phyloP scores from a whole-genome alignment of 1,140 invertebrate species.

The Penaeus chinensis region DNA sequence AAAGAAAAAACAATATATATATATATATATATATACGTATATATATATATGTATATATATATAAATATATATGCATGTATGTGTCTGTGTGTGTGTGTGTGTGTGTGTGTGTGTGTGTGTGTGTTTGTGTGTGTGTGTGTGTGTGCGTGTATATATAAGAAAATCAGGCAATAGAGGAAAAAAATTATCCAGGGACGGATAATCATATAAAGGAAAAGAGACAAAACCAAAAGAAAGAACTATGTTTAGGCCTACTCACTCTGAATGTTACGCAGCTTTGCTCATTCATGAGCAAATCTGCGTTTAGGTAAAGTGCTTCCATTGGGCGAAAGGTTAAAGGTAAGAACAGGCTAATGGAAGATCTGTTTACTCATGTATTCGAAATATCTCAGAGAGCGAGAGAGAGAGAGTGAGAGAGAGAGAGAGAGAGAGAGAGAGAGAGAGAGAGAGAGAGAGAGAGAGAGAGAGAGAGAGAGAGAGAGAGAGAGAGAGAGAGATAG shows the following conservation, averaged over 20 bases:
- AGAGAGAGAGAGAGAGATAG: background rate
- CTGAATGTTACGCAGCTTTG: too few relatives aligned
- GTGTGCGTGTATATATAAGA: background rate
- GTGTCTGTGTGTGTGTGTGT: background rate
- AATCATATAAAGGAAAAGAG: background rate
- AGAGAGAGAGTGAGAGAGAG: background rate
- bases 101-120: constrained; percentile 8
- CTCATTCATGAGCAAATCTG: too few relatives aligned
- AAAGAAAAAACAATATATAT: background rate
- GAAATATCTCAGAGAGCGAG: background rate
- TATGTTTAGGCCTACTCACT: too few relatives aligned
- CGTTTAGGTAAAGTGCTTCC: too few relatives aligned
- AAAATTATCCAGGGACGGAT: background rate
- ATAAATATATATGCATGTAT: constrained; percentile 27
- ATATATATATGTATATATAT: constrained; percentile 35
- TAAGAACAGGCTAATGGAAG: too few relatives aligned
- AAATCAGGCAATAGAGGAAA: background rate
- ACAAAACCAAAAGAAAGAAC: too few relatives aligned
- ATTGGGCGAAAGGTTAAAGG: too few relatives aligned
- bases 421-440: background rate
- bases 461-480: too few relatives aligned
- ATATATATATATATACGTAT: constrained; percentile 33
- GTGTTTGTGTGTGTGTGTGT: background rate
- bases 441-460: background rate
- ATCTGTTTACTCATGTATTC: too few relatives aligned